Evolutionary conservation across 2,888 invertebrate genomes (phyloP).

Genomic region (Lomographa bimaculata): DNA sequence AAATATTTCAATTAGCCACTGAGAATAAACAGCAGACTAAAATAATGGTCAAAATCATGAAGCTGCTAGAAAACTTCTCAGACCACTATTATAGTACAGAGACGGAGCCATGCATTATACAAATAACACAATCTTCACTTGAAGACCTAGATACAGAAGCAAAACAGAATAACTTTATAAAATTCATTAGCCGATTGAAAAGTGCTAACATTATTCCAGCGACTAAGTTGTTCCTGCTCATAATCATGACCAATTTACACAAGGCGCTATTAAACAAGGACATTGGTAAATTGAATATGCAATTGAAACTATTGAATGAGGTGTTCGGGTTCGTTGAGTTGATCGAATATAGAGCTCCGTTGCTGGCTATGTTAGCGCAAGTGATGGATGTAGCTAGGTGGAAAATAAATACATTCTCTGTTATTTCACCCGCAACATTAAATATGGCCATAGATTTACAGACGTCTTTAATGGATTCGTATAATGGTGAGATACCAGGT

Average conservation of each 20-base stretch:
- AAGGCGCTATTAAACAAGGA: conserved; percentile 53
- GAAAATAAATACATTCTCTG: conserved; percentile 56
- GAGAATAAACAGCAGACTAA: conserved; percentile 58
- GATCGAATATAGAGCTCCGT: conserved; percentile 62
- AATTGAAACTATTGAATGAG: conserved; percentile 51
- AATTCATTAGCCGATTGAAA: conserved; percentile 59
- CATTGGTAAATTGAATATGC: conserved; percentile 46
- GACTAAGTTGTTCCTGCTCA: conserved; percentile 55
- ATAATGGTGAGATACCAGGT: conserved; percentile 58
- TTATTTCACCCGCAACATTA: conserved; percentile 49
- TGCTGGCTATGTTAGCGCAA: conserved; percentile 69
- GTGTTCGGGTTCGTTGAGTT: conserved; percentile 54
- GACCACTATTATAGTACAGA: conserved; percentile 61
- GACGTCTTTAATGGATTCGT: conserved; percentile 52
- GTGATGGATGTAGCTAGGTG: conserved; percentile 62
- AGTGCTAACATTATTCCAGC: conserved; percentile 47
- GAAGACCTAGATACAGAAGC: conserved; percentile 46
- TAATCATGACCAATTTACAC: conserved; percentile 69
- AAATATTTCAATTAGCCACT: conserved; percentile 58
- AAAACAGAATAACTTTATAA: conserved; percentile 53
- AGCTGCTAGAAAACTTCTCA: conserved; percentile 53
- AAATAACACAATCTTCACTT: conserved; percentile 47
- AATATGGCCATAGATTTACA: conserved; percentile 55
- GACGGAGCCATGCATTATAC: conserved; percentile 60
- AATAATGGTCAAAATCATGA: conserved; percentile 63